Evolutionary conservation across 2,888 invertebrate species (phyloP), one percentile per base, ranked within the genome.

Genomic region (Cantharis flavilabris): DNA sequence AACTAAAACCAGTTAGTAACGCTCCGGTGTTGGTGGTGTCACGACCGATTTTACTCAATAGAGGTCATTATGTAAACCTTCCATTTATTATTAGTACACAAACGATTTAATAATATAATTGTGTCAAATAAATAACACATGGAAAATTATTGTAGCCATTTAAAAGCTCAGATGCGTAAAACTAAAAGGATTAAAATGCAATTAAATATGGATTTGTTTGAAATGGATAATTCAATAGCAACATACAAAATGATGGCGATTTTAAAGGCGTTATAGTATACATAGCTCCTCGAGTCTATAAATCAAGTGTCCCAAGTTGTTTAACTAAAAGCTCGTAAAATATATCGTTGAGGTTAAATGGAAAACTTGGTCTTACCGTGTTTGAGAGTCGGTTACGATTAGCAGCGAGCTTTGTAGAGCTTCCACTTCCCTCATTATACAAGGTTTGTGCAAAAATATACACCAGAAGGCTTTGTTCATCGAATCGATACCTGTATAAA

Each of bases 311-410:
- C 83, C 80, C 82, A 81, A 83, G 83, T 83, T 85, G 84, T 84
- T 84, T 85, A 84, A 85, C 84, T 84, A 84, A 85, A 85, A 84
- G 84, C 84, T 84, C 83, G 84, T 84, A 84, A 84, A 84, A 84
- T 84, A 84, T 84, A 85, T 84, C 80, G 82, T 83, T 82, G 81
- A 83, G 83, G 83, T 84, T 83, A 83, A 83, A 84, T 80, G 81
- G 83, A 81, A 82, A 82, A 82, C 82, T 81, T 79, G 80, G 77
- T 79, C 80, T 76, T 79, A 75, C 76, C 74, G 70, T 78, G 77
- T 80, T 75, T 76, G 75, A 76, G 79, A 73, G 74, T 79, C 76
- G 75, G 76, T 76, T 76, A 73, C 81, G 80, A 81, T 81, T 81
- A 81, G 80, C 80, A 80, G 75, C 71, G 78, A 78, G 81, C 79